Evolutionary conservation across 2,888 invertebrate genomes (phyloP).

Genomic region (Saturnia pavonia): DNA sequence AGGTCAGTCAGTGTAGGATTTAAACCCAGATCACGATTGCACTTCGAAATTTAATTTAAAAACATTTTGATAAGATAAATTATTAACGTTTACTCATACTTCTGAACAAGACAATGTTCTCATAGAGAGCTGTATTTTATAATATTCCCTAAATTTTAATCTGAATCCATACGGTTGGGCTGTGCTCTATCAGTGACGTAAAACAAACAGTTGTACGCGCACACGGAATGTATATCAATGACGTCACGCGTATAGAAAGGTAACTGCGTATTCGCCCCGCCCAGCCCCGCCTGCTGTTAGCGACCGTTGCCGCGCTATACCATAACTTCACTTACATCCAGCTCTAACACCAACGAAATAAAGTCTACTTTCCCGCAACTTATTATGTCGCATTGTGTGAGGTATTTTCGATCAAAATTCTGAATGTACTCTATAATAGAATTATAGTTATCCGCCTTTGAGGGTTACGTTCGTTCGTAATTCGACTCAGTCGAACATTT

Average conservation of each 20-base stretch:
- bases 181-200: slow-evolving; percentile 17
- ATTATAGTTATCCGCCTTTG: slow-evolving; percentile 22
- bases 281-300: slow-evolving; percentile 67
- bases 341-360: slow-evolving; percentile 6
- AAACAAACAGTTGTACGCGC: slow-evolving; percentile 20
- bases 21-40: too few relatives aligned
- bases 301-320: slow-evolving; percentile 35
- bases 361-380: slow-evolving; percentile 15
- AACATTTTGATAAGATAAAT: too few relatives aligned
- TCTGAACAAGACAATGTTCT: too few relatives aligned
- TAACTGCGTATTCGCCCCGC: slow-evolving; percentile 55
- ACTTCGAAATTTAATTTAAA: too few relatives aligned
- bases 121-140: not conserved
- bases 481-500: not conserved
- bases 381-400: slow-evolving; percentile 19
- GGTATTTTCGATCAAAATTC: slow-evolving; percentile 33
- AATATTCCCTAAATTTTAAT: not conserved
- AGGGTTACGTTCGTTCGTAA: slow-evolving; percentile 13
- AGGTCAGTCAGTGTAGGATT: too few relatives aligned
- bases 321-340: not conserved
- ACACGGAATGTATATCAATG: slow-evolving; percentile 36
- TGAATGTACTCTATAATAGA: slow-evolving; percentile 20
- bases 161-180: not conserved
- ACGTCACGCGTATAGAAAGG: slow-evolving; percentile 46
- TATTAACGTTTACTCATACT: too few relatives aligned